Evolutionary conservation across 2,888 invertebrate species (phyloP).

Genomic region (Mantis religiosa): DNA sequence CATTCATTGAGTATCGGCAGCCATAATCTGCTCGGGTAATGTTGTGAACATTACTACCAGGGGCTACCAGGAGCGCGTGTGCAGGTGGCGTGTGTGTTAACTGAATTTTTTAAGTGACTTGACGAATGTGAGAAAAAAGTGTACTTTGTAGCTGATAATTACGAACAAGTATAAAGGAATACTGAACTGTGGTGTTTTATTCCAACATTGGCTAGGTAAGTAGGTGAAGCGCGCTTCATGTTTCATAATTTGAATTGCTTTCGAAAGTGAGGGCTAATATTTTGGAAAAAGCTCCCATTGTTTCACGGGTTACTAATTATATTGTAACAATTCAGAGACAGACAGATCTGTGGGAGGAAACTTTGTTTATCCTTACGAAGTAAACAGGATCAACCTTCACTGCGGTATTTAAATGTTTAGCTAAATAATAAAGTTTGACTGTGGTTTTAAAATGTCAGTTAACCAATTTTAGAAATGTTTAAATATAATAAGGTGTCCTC

Average conservation of each 20-base stretch:
- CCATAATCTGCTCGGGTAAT: conserved; percentile 31
- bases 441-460: too few relatives aligned
- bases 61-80: conserved; percentile 21
- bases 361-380: too few relatives aligned
- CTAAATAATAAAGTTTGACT: too few relatives aligned
- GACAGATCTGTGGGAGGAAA: too few relatives aligned
- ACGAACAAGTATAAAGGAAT: not conserved
- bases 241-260: not conserved
- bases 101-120: not conserved
- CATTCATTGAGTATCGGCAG: conserved; percentile 31
- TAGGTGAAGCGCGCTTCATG: not conserved
- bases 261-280: not conserved
- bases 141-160: not conserved
- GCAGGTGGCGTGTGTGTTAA: conserved; percentile 10
- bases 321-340: too few relatives aligned
- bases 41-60: conserved; percentile 23
- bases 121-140: not conserved
- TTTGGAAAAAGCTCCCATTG: not conserved
- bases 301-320: not conserved
- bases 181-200: not conserved
- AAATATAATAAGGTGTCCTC: too few relatives aligned
- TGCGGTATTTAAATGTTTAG: too few relatives aligned
- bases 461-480: too few relatives aligned
- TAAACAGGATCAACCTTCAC: too few relatives aligned
- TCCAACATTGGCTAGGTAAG: not conserved